Evolutionary conservation across 2,888 invertebrate genomes (phyloP).

Genomic region (Acronicta aceris): DNA sequence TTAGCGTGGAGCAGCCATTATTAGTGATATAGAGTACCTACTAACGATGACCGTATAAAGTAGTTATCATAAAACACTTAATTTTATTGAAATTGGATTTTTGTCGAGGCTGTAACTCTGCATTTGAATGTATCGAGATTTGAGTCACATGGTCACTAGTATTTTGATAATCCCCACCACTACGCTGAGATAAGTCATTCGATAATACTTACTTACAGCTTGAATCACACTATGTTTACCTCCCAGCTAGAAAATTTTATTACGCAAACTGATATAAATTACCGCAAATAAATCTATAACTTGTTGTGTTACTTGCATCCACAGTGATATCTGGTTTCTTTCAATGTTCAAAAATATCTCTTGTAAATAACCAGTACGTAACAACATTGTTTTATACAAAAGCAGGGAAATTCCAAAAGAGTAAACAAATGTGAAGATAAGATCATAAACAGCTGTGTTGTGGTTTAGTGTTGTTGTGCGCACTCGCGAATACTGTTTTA

Average conservation of each 20-base stretch:
- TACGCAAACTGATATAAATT: conserved; percentile 22
- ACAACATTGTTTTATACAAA: conserved; percentile 37
- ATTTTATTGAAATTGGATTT: conserved; percentile 23
- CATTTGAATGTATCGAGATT: conserved; percentile 23
- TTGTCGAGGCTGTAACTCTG: conserved; percentile 25
- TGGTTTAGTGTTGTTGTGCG: conserved; percentile 29
- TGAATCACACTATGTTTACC: conserved; percentile 14
- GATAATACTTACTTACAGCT: conserved; percentile 2
- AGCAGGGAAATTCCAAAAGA: conserved; percentile 33
- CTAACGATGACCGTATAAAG: too few species aligned
- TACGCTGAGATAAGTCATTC: conserved; percentile 6
- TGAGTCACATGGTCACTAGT: conserved; percentile 31
- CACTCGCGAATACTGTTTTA: conserved; percentile 28
- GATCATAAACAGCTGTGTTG: conserved; percentile 52
- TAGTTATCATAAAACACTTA: background rate
- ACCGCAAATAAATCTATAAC: conserved; percentile 13
- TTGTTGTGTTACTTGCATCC: conserved; percentile 20
- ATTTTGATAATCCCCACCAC: conserved; percentile 43
- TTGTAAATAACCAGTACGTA: conserved; percentile 41
- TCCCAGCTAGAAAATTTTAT: conserved; percentile 10
- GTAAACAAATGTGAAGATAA: conserved; percentile 51
- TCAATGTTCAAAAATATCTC: conserved; percentile 29
- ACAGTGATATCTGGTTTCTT: conserved; percentile 42
- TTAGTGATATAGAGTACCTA: too few species aligned
- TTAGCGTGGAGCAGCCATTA: conserved; percentile 7